Evolutionary conservation across 2,888 invertebrate species (phyloP), one percentile per base, ranked within the genome.

Genomic region (Tethea ocularis): DNA sequence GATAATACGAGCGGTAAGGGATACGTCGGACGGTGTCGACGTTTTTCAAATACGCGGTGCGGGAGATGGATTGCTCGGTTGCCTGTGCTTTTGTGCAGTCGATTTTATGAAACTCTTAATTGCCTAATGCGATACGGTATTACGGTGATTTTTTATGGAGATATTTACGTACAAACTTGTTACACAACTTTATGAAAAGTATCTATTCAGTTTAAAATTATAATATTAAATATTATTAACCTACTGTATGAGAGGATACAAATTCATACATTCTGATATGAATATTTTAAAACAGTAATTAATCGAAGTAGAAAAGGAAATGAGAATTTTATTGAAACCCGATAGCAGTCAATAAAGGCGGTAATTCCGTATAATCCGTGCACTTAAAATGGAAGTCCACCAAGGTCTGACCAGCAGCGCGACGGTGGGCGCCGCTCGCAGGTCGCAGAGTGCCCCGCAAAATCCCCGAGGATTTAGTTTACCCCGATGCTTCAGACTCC

Each of bases 391-490:
- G 63, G 61, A 66, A 66, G 68, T 66, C 57, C 58, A 59, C 63
- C 57, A 61, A 58, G 67, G 62, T 64, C 61, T 54, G 64, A 57
- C 64, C 60, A 60, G 63, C 56, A n/a, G n/a, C n/a, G 20, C 57
- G 61, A n/a, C 60, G 53, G 33, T 8, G 36, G 7, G 17, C 41
- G 17, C 7, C 17, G 46, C 46, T 20, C 46, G 46, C 54, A 63
- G 66, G 63, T 65, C 67, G 61, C 63, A 61, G 66, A 68, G 61
- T 69, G 63, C 64, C 63, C 69, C 71, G 59, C 72, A 76, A 80
- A 80, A 84, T 83, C 85, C 78, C 77, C 58, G 55, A 64, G 79
- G 86, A 78, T 84, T 88, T 82, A 84, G 82, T 82, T 83, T 74
- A 80, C 75, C 78, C 74, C 72, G 72, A 72, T 72, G 75, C 75